Conservation (phyloP, 2,888 invertebrate genomes). For the Auanema sp. region DNA sequence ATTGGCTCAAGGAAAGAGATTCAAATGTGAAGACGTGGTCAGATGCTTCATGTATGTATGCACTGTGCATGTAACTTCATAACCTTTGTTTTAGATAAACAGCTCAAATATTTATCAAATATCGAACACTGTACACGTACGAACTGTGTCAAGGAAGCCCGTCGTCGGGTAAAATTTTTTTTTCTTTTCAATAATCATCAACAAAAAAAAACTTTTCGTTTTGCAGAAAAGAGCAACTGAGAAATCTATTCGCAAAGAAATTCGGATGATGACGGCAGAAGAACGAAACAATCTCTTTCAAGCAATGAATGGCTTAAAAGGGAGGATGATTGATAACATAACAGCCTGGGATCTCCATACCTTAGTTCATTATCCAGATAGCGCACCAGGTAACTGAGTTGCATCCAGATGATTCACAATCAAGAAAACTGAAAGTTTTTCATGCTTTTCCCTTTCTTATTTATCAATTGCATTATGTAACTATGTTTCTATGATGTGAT, state of each 20-base stretch:
- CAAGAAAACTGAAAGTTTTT: slow-evolving; percentile 4
- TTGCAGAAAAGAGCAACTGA: slow-evolving; percentile 15
- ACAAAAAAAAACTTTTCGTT: background rate
- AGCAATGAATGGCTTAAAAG: slow-evolving; percentile 59
- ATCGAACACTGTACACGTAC: slow-evolving; percentile 45
- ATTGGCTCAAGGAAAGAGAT: slow-evolving; percentile 52
- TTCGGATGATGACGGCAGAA: slow-evolving; percentile 48
- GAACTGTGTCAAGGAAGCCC: slow-evolving; percentile 41
- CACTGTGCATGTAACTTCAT: background rate
- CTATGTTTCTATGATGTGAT: background rate
- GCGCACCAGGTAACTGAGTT: slow-evolving; percentile 44
- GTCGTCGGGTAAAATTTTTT: slow-evolving; percentile 28
- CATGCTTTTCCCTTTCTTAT: background rate
- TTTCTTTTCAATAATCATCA: background rate
- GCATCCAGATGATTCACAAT: background rate
- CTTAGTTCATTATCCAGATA: slow-evolving; percentile 60
- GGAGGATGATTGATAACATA: slow-evolving; percentile 53
- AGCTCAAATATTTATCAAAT: slow-evolving; percentile 39
- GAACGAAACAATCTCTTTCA: slow-evolving; percentile 41
- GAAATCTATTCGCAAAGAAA: slow-evolving; percentile 52
- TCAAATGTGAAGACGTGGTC: slow-evolving; percentile 1
- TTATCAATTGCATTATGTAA: background rate
- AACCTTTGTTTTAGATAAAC: slow-evolving; percentile 30
- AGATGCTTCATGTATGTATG: slow-evolving; percentile 13
- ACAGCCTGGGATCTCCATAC: slow-evolving; percentile 61